phyloP scores from a whole-genome alignment of 2,888 invertebrate genomes.

The Aphodius sticticus region DNA sequence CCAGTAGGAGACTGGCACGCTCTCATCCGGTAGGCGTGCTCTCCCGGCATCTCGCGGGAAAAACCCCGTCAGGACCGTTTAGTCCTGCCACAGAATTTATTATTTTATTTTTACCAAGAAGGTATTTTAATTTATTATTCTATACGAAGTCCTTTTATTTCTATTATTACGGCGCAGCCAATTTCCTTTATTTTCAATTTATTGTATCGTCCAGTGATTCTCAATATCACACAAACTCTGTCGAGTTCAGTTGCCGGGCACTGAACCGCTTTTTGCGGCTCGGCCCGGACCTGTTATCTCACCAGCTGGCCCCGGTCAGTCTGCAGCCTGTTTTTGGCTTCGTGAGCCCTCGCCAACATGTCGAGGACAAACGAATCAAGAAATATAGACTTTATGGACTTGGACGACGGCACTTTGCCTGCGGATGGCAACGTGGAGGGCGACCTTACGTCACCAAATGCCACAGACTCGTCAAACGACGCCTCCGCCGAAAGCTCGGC shows the following conservation, averaged over 20 bases:
- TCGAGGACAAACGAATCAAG: neutral
- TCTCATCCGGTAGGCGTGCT: neutral
- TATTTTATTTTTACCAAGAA: too few relatives aligned
- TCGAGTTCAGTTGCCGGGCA: neutral
- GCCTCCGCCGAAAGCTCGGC: neutral
- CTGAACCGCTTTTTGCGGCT: neutral
- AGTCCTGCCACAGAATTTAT: neutral
- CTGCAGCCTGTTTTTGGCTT: too few relatives aligned
- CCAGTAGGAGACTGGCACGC: neutral
- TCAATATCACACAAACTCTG: neutral
- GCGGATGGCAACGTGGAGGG: too few relatives aligned
- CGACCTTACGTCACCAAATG: neutral
- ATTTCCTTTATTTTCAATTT: neutral
- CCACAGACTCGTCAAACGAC: neutral
- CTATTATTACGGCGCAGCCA: neutral
- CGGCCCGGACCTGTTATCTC: neutral
- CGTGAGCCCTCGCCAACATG: neutral
- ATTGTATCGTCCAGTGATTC: neutral
- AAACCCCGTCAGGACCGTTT: neutral
- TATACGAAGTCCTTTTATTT: neutral
- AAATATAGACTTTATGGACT: neutral
- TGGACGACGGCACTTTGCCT: neutral
- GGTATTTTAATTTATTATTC: too few relatives aligned
- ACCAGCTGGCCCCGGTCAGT: neutral
- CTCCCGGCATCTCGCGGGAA: neutral